A percentile compares a stretch with the other conserved stretches of the same genome.
phyloP scores from a whole-genome alignment of 2,888 invertebrate species.

The Drosophila stalkeri region DNA sequence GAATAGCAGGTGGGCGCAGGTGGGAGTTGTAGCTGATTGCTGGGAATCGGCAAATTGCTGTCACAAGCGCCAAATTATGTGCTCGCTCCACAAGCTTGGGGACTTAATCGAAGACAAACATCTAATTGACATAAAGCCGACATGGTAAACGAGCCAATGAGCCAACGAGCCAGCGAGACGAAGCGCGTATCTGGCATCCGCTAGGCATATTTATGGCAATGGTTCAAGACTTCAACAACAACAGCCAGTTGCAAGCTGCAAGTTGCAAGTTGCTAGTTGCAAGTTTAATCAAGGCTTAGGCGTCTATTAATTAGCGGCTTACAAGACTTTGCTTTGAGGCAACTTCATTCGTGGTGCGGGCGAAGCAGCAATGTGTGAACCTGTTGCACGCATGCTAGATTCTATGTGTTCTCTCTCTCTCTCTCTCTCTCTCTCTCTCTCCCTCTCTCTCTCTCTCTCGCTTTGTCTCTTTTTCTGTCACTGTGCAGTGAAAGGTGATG shows the following conservation, averaged over 20 bases:
- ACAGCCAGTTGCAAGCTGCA: constrained; percentile 41
- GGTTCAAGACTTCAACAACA: constrained; percentile 73
- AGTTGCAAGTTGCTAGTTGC: constrained; percentile 32
- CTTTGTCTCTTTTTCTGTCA: not conserved
- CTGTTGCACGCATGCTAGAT: constrained; percentile 37
- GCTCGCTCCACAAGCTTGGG: constrained; percentile 47
- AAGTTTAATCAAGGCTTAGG: constrained; percentile 70
- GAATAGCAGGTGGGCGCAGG: not conserved
- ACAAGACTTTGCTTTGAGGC: constrained; percentile 43
- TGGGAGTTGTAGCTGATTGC: constrained; percentile 4
- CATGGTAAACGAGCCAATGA: constrained; percentile 64
- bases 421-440: not conserved
- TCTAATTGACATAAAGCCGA: constrained; percentile 79
- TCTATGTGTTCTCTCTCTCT: not conserved
- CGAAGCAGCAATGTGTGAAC: constrained; percentile 38
- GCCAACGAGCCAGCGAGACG: constrained; percentile 26
- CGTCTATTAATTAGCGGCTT: constrained; percentile 72
- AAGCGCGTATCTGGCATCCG: constrained; percentile 69
- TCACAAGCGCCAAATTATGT: constrained; percentile 75
- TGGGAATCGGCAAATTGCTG: constrained; percentile 67
- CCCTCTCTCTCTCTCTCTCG: not conserved
- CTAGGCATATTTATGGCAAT: constrained; percentile 72
- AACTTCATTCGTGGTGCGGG: constrained; percentile 41
- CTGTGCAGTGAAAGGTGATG: constrained; percentile 64
- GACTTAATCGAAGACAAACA: constrained; percentile 76